A percentile compares a stretch with the other conserved stretches of the same genome.
Conservation (phyloP, 1,140 invertebrate species). For the Brachionus koreanus region DNA sequence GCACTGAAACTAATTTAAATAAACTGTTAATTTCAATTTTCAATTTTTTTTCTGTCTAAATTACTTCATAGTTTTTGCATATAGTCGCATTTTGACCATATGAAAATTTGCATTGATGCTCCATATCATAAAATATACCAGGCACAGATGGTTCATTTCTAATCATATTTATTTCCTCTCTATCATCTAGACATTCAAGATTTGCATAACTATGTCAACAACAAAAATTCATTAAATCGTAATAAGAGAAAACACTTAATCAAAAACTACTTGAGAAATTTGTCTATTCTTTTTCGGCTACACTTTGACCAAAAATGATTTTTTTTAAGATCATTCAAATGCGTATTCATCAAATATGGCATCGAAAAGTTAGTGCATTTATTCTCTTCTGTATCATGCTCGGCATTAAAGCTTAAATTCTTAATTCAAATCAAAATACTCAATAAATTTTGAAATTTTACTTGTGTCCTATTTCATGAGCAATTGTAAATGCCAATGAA, state of each 20-base stretch:
- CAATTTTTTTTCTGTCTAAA: too few relatives aligned
- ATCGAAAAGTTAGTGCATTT: constrained; percentile 46
- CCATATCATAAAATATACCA: constrained; percentile 78
- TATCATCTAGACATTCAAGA: constrained; percentile 76
- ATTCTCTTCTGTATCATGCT: constrained; percentile 36
- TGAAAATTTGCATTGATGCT: constrained; percentile 77
- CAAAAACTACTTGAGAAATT: constrained; percentile 75
- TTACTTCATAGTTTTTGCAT: constrained; percentile 70
- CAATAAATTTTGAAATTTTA: constrained; percentile 51
- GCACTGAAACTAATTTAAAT: constrained; percentile 7
- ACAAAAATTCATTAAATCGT: constrained; percentile 44
- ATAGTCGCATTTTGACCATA: constrained; percentile 71
- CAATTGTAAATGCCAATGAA: constrained; percentile 82
- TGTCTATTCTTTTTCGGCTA: constrained; percentile 77
- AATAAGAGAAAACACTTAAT: neutral
- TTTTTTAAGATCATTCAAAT: constrained; percentile 75
- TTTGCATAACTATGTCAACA: constrained; percentile 68
- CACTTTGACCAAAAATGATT: constrained; percentile 80
- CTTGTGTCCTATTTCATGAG: constrained; percentile 88
- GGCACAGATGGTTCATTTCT: constrained; percentile 72
- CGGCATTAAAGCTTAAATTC: constrained; percentile 16
- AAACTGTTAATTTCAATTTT: too few relatives aligned
- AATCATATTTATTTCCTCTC: constrained; percentile 67
- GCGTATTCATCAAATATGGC: constrained; percentile 78
- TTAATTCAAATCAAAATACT: neutral